A percentile compares a stretch with the other conserved stretches of the same genome.
phyloP scores from a whole-genome alignment of 2,888 invertebrate species.

The Nephrotoma guestfalica region DNA sequence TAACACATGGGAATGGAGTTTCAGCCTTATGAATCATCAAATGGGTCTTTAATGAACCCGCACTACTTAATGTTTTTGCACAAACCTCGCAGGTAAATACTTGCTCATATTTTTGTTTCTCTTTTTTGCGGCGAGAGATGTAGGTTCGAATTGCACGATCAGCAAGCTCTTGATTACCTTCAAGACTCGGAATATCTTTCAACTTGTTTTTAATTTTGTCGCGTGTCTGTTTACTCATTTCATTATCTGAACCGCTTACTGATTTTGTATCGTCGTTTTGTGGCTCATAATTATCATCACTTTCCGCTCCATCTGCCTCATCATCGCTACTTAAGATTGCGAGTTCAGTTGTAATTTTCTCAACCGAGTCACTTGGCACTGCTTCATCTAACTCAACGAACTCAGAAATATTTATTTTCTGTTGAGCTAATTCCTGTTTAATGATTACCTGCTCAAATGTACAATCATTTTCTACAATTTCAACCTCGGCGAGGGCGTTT shows the following conservation, averaged over 20 bases:
- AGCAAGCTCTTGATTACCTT: neutral
- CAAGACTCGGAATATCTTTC: neutral
- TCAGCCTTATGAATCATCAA: slow-evolving; percentile 7
- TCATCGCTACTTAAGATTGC: neutral
- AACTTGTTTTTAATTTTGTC: neutral
- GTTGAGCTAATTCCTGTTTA: neutral
- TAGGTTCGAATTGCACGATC: neutral
- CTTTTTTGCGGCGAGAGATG: neutral
- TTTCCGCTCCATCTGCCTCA: neutral
- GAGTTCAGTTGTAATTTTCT: neutral
- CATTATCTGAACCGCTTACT: neutral
- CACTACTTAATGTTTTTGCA: neutral
- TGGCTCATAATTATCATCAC: neutral
- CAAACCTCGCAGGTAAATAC: neutral
- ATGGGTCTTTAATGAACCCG: neutral
- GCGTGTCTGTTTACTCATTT: neutral
- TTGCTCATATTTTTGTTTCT: neutral
- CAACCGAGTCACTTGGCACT: neutral
- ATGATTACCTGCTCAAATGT: neutral
- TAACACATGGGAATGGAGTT: slow-evolving; percentile 1
- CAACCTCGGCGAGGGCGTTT: neutral
- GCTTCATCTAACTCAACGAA: neutral
- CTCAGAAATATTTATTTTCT: neutral
- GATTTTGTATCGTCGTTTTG: neutral
- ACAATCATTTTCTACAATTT: neutral